Evolutionary conservation across 2,797 vertebrate species (phyloP).

Genomic region (Antrozous pallidus): DNA sequence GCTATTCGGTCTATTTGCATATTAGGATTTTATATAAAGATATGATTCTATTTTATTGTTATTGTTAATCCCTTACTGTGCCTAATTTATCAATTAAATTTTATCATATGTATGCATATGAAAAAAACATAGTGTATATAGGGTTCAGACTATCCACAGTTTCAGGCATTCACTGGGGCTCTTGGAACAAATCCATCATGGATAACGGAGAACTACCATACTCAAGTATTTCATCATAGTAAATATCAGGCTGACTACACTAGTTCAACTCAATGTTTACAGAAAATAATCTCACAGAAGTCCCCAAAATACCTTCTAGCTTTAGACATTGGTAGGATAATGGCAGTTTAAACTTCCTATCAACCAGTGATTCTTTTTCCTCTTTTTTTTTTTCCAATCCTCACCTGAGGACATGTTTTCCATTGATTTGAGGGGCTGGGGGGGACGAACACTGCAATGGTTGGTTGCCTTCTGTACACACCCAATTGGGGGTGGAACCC

Average conservation of each 20-base stretch:
- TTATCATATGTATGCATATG: not conserved
- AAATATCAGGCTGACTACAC: not conserved
- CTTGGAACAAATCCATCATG: not conserved
- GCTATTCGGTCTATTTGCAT: too few relatives aligned
- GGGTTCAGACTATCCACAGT: not conserved
- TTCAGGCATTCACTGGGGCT: not conserved
- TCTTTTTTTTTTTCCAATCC: not conserved
- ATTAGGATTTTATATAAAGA: too few relatives aligned
- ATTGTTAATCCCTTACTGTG: not conserved
- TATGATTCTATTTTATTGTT: not conserved
- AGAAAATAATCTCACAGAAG: not conserved
- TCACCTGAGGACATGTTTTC: not conserved
- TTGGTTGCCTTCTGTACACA: not conserved
- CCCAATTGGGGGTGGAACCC: not conserved
- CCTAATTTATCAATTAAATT: not conserved
- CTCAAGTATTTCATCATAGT: not conserved
- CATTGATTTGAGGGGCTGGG: too few relatives aligned
- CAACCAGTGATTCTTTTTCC: not conserved
- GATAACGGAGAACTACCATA: not conserved
- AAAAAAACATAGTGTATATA: not conserved
- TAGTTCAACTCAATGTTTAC: slow-evolving; percentile 10
- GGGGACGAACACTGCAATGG: too few relatives aligned
- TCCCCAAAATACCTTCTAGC: not conserved
- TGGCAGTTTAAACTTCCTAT: slow-evolving; percentile 15
- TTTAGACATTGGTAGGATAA: not conserved